Percentiles rank a stretch among this genome's conserved stretches.
These are phyloP conservation scores for Drepana arcuata DNA, from an alignment of 1,140 invertebrate genomes.

Conservation along the genomic window DNA sequence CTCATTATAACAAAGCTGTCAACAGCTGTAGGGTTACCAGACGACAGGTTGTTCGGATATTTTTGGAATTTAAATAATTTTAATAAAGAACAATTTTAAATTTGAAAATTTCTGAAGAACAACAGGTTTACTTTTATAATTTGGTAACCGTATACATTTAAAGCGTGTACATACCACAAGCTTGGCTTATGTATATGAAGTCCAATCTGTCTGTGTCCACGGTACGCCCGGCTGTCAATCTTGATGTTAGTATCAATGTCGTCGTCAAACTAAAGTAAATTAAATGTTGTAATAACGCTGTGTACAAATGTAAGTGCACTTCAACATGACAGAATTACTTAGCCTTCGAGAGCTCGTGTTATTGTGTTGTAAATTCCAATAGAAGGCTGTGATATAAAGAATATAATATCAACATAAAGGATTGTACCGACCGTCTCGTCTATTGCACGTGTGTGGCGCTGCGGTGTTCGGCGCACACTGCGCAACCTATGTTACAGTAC, in stretches of 20 bases:
- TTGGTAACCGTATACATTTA: too few species aligned
- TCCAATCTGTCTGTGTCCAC: constrained; percentile 6
- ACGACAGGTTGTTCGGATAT: too few species aligned
- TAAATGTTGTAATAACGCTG: constrained; percentile 64
- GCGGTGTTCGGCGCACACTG: constrained; percentile 34
- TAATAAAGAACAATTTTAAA: too few species aligned
- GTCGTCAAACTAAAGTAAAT: constrained; percentile 55
- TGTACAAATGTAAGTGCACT: constrained; percentile 71
- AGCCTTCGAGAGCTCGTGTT: constrained; percentile 61
- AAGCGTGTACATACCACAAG: too few species aligned
- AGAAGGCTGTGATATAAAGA: constrained; percentile 80
- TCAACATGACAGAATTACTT: constrained; percentile 56
- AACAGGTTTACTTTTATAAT: too few species aligned
- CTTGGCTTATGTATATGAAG: too few species aligned
- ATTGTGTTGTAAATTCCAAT: constrained; percentile 76
- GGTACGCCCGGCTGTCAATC: constrained; percentile 37
- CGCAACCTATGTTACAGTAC: not conserved
- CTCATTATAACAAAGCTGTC: too few species aligned
- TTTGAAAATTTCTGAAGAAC: too few species aligned
- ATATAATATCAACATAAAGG: constrained; percentile 75
- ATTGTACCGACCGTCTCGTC: constrained; percentile 77
- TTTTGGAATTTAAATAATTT: too few species aligned
- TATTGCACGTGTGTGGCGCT: constrained; percentile 51
- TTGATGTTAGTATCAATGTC: constrained; percentile 53
- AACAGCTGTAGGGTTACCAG: too few species aligned